These are phyloP conservation scores for Merodon equestris DNA, from an alignment of 2,888 invertebrate species.

Conservation along the genomic window DNA sequence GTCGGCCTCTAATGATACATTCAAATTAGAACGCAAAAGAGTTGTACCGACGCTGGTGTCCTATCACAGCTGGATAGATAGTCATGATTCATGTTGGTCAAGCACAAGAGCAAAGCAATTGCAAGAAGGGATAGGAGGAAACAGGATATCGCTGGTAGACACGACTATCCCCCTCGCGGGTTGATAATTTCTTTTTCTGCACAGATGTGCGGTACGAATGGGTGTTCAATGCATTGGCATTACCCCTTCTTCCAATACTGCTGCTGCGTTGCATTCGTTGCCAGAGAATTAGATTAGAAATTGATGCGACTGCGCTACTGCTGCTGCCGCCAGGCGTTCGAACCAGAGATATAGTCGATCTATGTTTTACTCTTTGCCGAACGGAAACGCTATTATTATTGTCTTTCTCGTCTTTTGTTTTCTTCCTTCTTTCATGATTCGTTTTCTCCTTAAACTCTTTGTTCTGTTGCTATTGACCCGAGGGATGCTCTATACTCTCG, in stretches of 20 bases:
- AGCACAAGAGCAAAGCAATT: too few species aligned
- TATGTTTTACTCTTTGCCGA: slow-evolving; percentile 26
- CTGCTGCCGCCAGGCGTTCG: slow-evolving; percentile 17
- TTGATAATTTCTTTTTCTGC: neutral
- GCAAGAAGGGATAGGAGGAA: too few species aligned
- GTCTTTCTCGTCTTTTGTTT: slow-evolving; percentile 3
- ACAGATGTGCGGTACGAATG: slow-evolving; percentile 56
- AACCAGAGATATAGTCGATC: slow-evolving; percentile 31
- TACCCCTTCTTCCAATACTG: neutral
- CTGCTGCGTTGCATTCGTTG: slow-evolving; percentile 21
- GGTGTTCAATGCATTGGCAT: slow-evolving; percentile 50
- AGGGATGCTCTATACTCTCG: too few species aligned
- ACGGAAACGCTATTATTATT: slow-evolving; percentile 51
- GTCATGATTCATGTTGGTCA: too few species aligned
- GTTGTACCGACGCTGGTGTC: too few species aligned
- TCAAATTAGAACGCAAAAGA: too few species aligned
- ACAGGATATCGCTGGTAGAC: too few species aligned
- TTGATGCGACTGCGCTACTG: slow-evolving; percentile 62
- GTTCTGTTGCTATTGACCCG: too few species aligned
- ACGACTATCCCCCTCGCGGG: too few species aligned
- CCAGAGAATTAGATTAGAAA: slow-evolving; percentile 59
- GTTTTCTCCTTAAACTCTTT: too few species aligned
- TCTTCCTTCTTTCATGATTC: neutral
- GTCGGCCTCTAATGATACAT: too few species aligned
- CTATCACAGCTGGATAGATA: too few species aligned